A percentile compares a stretch with the other conserved stretches of the same genome.
These are phyloP conservation scores for Spodoptera frugiperda DNA, from an alignment of 1,140 invertebrate genomes.

Conservation along the genomic window DNA sequence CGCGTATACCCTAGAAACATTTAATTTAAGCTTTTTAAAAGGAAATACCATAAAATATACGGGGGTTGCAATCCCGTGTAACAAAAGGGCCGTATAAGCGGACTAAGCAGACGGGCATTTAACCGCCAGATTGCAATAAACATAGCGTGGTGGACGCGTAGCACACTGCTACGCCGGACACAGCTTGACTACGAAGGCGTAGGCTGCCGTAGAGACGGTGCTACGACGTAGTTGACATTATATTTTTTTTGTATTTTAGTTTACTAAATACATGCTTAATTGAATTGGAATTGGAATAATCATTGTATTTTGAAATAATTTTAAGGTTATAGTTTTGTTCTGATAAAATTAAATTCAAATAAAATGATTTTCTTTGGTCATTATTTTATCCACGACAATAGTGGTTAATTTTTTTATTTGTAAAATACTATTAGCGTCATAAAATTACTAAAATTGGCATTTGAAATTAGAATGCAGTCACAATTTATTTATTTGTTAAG, in stretches of 20 bases:
- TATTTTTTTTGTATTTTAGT: not conserved
- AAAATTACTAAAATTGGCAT: too few relatives aligned
- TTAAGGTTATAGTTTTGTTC: too few relatives aligned
- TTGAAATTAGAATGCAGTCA: too few relatives aligned
- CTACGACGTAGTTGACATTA: not conserved
- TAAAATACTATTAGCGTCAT: too few relatives aligned
- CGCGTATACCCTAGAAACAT: not conserved
- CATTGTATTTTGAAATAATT: too few relatives aligned
- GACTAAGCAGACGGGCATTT: slow-evolving; percentile 79
- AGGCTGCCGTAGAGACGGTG: slow-evolving; percentile 55
- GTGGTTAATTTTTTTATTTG: too few relatives aligned
- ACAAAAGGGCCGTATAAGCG: slow-evolving; percentile 75
- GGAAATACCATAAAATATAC: slow-evolving; percentile 55
- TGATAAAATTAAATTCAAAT: too few relatives aligned
- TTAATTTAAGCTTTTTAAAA: slow-evolving; percentile 34
- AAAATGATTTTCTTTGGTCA: too few relatives aligned
- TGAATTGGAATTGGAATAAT: too few relatives aligned
- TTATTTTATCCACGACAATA: too few relatives aligned
- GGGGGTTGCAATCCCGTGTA: slow-evolving; percentile 67
- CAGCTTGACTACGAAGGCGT: slow-evolving; percentile 70
- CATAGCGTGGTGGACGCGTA: slow-evolving; percentile 81
- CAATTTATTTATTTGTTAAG: too few relatives aligned
- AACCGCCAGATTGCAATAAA: slow-evolving; percentile 85
- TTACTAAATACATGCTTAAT: too few relatives aligned
- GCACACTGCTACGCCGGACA: slow-evolving; percentile 78